A percentile compares a stretch with the other conserved stretches of the same genome.
Conservation (phyloP, 2,797 vertebrate species). For the Phoxinus dragarum region DNA sequence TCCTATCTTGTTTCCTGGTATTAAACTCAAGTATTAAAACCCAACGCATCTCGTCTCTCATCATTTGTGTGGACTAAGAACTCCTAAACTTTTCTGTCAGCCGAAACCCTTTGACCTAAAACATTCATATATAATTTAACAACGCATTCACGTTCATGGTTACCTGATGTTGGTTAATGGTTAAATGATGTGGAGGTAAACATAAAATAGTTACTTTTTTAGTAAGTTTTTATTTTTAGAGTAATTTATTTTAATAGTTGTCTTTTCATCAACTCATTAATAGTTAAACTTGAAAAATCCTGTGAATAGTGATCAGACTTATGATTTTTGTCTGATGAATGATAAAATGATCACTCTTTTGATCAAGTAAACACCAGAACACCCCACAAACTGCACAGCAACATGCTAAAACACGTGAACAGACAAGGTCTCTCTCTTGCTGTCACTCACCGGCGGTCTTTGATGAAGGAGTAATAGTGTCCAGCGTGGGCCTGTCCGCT, state of each 20-base stretch:
- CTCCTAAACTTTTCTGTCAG: not conserved
- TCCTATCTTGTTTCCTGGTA: not conserved
- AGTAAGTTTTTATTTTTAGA: not conserved
- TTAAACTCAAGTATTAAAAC: not conserved
- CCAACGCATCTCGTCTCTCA: fast-evolving
- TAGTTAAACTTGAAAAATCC: not conserved
- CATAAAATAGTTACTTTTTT: not conserved
- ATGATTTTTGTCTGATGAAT: not conserved
- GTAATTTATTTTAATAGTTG: not conserved
- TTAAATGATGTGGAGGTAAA: not conserved
- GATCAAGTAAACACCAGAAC: not conserved
- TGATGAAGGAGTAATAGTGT: constrained; percentile 99
- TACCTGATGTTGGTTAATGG: not conserved
- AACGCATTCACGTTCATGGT: not conserved
- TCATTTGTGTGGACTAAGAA: not conserved
- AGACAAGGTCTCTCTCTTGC: not conserved
- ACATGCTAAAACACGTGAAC: not conserved
- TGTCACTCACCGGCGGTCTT: constrained; percentile 89
- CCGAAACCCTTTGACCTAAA: not conserved
- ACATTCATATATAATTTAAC: not conserved
- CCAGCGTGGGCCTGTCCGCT: constrained; percentile 97
- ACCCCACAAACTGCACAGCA: not conserved
- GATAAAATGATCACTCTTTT: not conserved
- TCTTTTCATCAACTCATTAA: not conserved
- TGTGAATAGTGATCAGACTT: not conserved